Evolutionary conservation across 2,113 vertebrate species (phyloP).

Genomic region (Carettochelys insculpta): DNA sequence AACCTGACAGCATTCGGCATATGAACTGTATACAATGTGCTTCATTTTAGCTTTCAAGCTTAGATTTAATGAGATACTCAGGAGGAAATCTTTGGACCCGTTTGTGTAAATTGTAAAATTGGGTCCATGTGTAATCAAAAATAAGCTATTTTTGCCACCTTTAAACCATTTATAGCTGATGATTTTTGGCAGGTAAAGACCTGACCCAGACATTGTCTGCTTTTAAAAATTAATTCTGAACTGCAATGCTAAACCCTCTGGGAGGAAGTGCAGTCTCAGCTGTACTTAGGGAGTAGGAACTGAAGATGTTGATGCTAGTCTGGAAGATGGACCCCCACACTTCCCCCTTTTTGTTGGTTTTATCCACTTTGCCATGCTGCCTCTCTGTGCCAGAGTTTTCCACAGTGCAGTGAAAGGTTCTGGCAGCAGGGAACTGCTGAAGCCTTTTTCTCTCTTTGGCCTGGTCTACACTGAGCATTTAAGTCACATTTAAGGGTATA

Average conservation of each 20-base stretch:
- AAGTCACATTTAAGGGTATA: too few relatives aligned
- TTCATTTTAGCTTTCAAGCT: slow-evolving; percentile 53
- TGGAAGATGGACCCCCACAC: too few relatives aligned
- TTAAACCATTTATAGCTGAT: slow-evolving; percentile 3
- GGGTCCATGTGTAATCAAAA: slow-evolving; percentile 37
- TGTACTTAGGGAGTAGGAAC: not conserved
- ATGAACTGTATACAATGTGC: slow-evolving; percentile 52
- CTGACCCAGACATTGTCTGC: not conserved
- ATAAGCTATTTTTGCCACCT: slow-evolving; percentile 35
- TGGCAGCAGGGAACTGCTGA: too few relatives aligned
- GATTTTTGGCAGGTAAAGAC: not conserved
- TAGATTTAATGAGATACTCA: slow-evolving; percentile 59
- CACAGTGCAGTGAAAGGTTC: too few relatives aligned
- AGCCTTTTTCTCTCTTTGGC: too few relatives aligned
- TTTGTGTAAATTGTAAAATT: slow-evolving; percentile 58
- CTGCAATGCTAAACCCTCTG: slow-evolving; percentile 10
- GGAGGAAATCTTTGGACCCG: slow-evolving; percentile 29
- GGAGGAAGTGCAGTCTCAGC: not conserved
- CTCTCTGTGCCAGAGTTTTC: too few relatives aligned
- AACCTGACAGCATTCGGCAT: slow-evolving; percentile 52
- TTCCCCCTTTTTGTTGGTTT: too few relatives aligned
- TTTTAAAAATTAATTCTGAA: slow-evolving; percentile 44
- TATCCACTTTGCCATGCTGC: too few relatives aligned
- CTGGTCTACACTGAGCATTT: too few relatives aligned
- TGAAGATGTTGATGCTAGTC: too few relatives aligned